phyloP scores from a whole-genome alignment of 2,797 vertebrate genomes.

The Urophycis tenuis region DNA sequence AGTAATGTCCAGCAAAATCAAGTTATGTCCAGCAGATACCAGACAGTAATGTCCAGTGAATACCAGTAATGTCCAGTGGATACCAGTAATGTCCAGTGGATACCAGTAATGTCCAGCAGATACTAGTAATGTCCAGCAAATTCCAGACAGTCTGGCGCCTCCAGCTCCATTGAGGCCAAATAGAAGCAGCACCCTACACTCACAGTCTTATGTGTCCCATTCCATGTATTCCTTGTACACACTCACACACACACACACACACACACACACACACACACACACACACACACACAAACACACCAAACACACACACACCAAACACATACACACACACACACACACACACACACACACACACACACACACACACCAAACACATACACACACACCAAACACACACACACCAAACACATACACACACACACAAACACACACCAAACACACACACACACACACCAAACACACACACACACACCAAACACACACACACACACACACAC shows the following conservation, averaged over 20 bases:
- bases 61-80: neutral
- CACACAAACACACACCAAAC: neutral
- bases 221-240: neutral
- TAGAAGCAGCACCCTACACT: neutral
- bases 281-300: constrained; percentile 1
- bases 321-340: constrained; percentile 4
- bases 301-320: neutral
- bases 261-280: constrained; percentile 1
- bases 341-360: neutral
- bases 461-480: constrained; percentile 4
- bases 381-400: neutral
- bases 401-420: neutral
- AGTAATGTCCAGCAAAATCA: neutral
- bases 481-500: constrained; percentile 1
- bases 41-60: neutral
- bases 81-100: neutral
- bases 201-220: neutral
- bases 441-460: neutral
- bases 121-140: neutral
- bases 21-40: neutral
- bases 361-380: neutral
- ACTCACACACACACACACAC: neutral
- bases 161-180: neutral
- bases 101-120: neutral
- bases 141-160: neutral